Base-by-base conservation (phyloP, 2,113 vertebrate species). In the Pithys albifrons region DNA sequence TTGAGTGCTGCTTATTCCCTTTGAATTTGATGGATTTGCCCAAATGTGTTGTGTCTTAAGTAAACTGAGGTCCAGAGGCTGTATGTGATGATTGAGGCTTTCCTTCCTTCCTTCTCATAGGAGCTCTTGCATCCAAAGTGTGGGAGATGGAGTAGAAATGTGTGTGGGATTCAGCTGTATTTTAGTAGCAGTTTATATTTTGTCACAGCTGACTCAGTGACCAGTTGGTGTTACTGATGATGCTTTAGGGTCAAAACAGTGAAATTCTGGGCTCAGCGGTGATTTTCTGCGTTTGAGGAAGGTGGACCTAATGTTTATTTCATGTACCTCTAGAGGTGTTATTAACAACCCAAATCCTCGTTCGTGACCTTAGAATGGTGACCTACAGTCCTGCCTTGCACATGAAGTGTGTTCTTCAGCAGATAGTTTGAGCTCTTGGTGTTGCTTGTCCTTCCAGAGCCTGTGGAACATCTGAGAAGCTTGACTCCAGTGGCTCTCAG, bases 301-400 rank as follows among this genome's bases (percentile, higher is more conserved):
- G 33, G 46, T n/a, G 25, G 46, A 43, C 4, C 6, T 65, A 29
- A 9, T 91, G 28, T 13, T 75, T 87, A 10, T 46, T 69, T 71
- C 0, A 0, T 43, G 24, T 84, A 1, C 41, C 18, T 59, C 15
- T 78, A 39, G 62, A 69, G 33, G 29, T 19, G 55, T 7, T 55
- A 72, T 7, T 55, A 72, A 52, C 19, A 69, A 48, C 19, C 12
- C 28, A 85, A 49, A 69, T 46, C 31, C 45, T 62, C 17, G 3
- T 23, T 88, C 64, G 75, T 70, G 25, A 10, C 48, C 25, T 83
- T 58, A 27, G 17, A 31, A 20, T 49, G 22, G 6, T 70, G 37
- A 19, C 17, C 51, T 90, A 1, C 2, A 75, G 67, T 52, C 41
- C 54, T 66, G 22, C 24, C 15, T 83, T 80, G 37, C 64, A 43